These are phyloP conservation scores for Nemurella pictetii DNA, from an alignment of 2,888 invertebrate species.

Conservation along the genomic window DNA sequence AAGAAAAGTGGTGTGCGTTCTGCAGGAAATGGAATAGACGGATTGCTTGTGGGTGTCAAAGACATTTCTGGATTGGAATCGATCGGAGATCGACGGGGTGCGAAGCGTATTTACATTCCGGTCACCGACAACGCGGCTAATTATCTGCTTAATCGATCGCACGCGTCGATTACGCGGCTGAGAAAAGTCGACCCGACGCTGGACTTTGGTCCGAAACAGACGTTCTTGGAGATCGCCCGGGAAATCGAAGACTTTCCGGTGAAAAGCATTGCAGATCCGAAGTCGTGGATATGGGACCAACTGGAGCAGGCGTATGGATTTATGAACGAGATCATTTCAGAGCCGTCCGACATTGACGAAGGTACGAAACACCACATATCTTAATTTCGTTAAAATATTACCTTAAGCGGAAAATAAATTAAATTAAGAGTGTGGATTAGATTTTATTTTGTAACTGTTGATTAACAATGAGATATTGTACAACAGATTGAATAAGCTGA, in stretches of 20 bases:
- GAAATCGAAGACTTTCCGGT: neutral
- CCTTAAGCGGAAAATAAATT: neutral
- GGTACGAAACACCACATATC: neutral
- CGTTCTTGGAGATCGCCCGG: neutral
- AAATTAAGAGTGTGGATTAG: too few species aligned
- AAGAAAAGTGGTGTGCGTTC: neutral
- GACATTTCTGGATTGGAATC: neutral
- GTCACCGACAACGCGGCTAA: neutral
- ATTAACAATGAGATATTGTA: too few species aligned
- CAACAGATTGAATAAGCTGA: too few species aligned
- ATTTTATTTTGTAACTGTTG: too few species aligned
- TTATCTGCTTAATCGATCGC: neutral
- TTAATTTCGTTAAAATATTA: neutral
- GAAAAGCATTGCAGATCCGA: neutral
- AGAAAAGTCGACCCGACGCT: neutral
- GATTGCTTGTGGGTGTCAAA: neutral
- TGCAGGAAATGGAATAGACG: too few species aligned
- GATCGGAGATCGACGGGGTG: neutral
- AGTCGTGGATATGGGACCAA: neutral
- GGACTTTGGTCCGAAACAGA: neutral
- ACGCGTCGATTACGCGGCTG: neutral
- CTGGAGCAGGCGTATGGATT: neutral
- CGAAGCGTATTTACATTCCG: neutral
- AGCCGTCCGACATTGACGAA: neutral
- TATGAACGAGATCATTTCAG: neutral